Percentiles rank a stretch among this genome's conserved stretches.
phyloP scores from a whole-genome alignment of 2,113 vertebrate genomes.

The Malurus melanocephalus region DNA sequence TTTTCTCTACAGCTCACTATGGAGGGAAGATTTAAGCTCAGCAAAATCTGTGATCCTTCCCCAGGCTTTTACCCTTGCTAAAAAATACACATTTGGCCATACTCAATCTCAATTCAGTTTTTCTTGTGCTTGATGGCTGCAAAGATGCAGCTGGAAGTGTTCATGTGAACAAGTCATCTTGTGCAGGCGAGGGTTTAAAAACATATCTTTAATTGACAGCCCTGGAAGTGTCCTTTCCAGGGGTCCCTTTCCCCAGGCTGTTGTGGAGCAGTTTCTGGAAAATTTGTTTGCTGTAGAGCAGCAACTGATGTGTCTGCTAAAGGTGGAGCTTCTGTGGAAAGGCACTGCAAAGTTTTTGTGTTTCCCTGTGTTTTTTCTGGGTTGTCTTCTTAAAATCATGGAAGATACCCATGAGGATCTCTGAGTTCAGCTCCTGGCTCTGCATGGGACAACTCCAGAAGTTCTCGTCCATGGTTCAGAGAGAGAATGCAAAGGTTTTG shows the following conservation, averaged over 20 bases:
- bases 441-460: background rate
- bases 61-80: background rate
- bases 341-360: background rate
- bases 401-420: rapidly evolving
- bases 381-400: rapidly evolving
- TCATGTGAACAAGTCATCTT: background rate
- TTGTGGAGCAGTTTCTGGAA: background rate
- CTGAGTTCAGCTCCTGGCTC: background rate
- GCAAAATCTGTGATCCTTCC: background rate
- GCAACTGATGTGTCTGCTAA: background rate
- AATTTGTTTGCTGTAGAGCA: background rate
- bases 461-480: background rate
- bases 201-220: background rate
- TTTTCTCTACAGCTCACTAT: background rate
- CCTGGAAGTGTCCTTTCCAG: background rate
- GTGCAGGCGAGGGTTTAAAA: background rate
- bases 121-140: background rate
- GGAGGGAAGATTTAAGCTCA: background rate
- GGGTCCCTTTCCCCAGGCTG: rapidly evolving
- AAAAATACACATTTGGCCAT: rapidly evolving
- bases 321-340: background rate
- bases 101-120: background rate
- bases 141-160: background rate
- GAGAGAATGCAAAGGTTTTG: background rate
- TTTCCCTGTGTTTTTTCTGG: background rate